Evolutionary conservation across 2,888 invertebrate genomes (phyloP), one percentile per base, ranked within the genome.

Genomic region (Morpho achilles): DNA sequence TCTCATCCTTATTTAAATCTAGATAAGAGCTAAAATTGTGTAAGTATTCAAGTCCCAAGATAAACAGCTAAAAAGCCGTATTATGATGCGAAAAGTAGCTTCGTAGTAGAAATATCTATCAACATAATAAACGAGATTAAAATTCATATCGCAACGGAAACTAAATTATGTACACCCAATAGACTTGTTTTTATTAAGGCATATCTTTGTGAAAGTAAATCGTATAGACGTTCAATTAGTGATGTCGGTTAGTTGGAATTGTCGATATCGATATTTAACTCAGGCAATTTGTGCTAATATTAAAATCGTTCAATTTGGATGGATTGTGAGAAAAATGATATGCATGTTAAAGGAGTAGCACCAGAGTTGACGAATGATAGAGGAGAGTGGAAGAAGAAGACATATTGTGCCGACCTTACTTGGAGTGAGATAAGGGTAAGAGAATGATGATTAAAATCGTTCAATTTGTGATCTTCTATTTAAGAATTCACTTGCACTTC

Each of bases 201-300:
- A 72, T 76, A 79, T 78, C 76, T 75, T 69, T 66, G 72, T 67
- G 67, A 72, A 76, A 74, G 75, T 77, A 78, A 77, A 77, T 80
- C 76, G 70, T 69, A 67, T 67, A 69, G 66, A 70, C 69, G 67
- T 70, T 60, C 69, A 63, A 60, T 10, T 72, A 77, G 75, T 58
- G 75, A 56, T 69, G 75, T 41, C 63, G 57, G 7, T 40, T 32
- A 32, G 3, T 3, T 32, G 5, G 32, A 32, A 32, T 32, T 2
- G 3, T 32, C 32, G 32, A 32, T 32, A 32, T 32, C 32, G 32
- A 32, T 16, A 16, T 16, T 16, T 16, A 16, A 16, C 16, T 16
- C 16, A 16, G 16, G 32, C 32, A 32, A 32, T 2, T 32, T 5
- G 32, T 32, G 32, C 3, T 32, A 3, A 32, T 16, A 32, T 32